phyloP scores from a whole-genome alignment of 1,140 invertebrate species.

The Papilio machaon region DNA sequence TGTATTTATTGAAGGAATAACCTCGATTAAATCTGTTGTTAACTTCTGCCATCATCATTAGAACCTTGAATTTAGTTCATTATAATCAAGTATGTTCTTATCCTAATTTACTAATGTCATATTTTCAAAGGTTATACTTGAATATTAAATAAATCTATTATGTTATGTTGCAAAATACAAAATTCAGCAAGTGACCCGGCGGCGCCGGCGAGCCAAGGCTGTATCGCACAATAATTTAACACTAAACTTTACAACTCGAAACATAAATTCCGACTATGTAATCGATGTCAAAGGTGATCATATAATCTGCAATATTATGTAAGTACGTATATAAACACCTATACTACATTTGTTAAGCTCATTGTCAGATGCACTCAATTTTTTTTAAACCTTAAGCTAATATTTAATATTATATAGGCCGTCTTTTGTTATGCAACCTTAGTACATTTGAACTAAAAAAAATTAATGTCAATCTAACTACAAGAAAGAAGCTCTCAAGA shows the following conservation, averaged over 20 bases:
- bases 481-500: no score
- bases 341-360: not conserved
- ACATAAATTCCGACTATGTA: slow-evolving; percentile 27
- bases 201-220: slow-evolving; percentile 25
- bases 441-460: not conserved
- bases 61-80: slow-evolving; percentile 16
- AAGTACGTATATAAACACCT: not conserved
- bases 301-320: slow-evolving; percentile 4
- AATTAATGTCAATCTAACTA: no score
- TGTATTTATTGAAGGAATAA: not conserved
- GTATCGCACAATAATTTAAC: slow-evolving; percentile 24
- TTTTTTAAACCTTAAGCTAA: not conserved
- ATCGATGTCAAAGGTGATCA: slow-evolving; percentile 30
- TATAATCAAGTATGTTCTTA: slow-evolving; percentile 17
- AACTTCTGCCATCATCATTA: not conserved
- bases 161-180: slow-evolving; percentile 35
- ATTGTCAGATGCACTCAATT: not conserved
- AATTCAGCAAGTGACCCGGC: slow-evolving; percentile 23
- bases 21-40: slow-evolving; percentile 26
- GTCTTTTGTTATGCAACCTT: not conserved
- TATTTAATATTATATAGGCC: not conserved
- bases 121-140: slow-evolving; percentile 32
- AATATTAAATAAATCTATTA: slow-evolving; percentile 34
- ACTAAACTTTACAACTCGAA: slow-evolving; percentile 18
- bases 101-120: slow-evolving; percentile 18